Base-by-base conservation (phyloP, 2,113 vertebrate genomes). In the Cyanoramphus novaezelandiae region DNA sequence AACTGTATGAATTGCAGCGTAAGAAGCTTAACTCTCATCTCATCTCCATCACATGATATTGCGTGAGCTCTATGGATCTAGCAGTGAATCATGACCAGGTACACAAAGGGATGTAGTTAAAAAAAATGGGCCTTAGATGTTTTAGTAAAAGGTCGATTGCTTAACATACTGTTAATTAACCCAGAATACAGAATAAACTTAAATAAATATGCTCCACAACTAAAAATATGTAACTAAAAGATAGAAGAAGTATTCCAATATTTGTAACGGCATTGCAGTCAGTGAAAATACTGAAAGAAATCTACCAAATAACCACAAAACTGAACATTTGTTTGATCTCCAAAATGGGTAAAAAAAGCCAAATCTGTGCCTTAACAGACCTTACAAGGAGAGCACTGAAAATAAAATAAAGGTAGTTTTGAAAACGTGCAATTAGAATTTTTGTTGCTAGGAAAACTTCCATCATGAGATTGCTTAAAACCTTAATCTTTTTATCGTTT, bases 11-110 rank as follows among this genome's bases (percentile, higher is more conserved):
- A 87, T 67, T 71, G 62, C 46, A 46, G 33, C 6, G 35, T 91
- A 87, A 95, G 70, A 90, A 93, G 82, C 87, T 94, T 91, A 90
- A 91, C 53, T 87, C 67, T 68, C 70, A 82, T 88, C 95, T 76
- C 25, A 85, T 90, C 94, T 93, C 92, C 65, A 84, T 75, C 85
- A 91, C 62, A 31, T 16, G n/a, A n/a, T 31, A 47, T 11, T 43
- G 43, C 3, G 2, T 19, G 60, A 95, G 75, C 29, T 65, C 84
- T n/a, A 18, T 0, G 0, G 87, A 68, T 33, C 23, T 29, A 29
- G 50, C 64, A 63, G 59, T 67, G 78, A 82, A 71, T 87, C 65
- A 75, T 11, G 24, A 7, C 33, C 62, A 85, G 75, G 68, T 69
- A 39, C 39, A 91, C 57, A 72, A 69, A 84, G 10, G 20, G 29